Evolutionary conservation across 2,113 vertebrate genomes (phyloP), one percentile per base, ranked within the genome.

Genomic region (Australoheros scitulus): DNA sequence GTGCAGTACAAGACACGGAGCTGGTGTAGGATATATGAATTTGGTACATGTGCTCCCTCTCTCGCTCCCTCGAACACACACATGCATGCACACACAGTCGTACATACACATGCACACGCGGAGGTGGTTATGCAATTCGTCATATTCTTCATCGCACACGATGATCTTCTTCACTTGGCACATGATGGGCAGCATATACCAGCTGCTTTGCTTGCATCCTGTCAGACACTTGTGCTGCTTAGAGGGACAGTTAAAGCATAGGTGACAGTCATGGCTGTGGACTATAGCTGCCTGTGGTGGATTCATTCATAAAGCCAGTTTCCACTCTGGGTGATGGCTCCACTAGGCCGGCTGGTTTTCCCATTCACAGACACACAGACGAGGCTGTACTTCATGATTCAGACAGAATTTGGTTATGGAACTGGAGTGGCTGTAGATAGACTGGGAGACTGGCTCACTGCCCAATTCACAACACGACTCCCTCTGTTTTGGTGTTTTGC

Each of bases 281-380:
- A 50, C 79, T 22, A 55, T 61, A 74, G 77, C 82, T 83, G 81
- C 74, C 81, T 76, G 57, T 81, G 77, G 34, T 84, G 14, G 77
- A 64, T 93, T 94, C 94, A 94, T 95, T 94, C 94, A 95, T 93
- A 95, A 95, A 95, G 90, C 86, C 61, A 80, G 29, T 80, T 74
- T 79, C 57, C 85, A 55, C 81, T 86, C 32, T 61, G 38, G 86
- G 22, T 89, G 81, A 88, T 91, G 82, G 82, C 84, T 91, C 77
- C 84, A 87, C 61, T 82, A 85, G 88, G 83, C 60, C 32, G 59
- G n/a, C 64, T 90, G 83, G 76, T 56, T 70, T 60, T 83, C 82
- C 84, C 88, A 93, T 94, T 94, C 92, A 92, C 50, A 89, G 82
- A 68, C 81, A 81, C 75, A 59, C 57, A 76, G 78, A 65, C 52